Base-by-base conservation (phyloP, 2,888 invertebrate genomes). In the Norana najaformis region DNA sequence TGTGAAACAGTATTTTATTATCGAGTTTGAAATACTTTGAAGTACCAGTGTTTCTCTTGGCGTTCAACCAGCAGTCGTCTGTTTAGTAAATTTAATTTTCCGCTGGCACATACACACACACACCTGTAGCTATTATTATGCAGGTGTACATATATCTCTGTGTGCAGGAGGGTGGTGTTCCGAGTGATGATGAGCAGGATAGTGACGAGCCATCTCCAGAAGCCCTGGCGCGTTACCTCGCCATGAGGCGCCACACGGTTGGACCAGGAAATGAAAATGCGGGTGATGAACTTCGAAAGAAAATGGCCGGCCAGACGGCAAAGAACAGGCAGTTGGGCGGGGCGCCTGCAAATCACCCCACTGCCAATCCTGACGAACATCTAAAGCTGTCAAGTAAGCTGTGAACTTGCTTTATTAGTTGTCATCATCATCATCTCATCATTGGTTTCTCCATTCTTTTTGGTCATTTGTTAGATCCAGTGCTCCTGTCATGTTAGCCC, bases 241-340 rank as follows among this genome's bases (percentile, higher is more conserved):
- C 97, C 89, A 96, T 97, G 89, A 96, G 98, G 83, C 96, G 98
- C 36, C 98, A 98, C 94, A 98, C 98, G 0, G 98, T 98, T 0
- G 98, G 98, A n/a, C 94, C 94, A 0, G 98, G 98, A 6, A 98
- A 98, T 47, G 90, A 85, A 35, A 83, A 90, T 34, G 90, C 90
- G 6, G 88, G 90, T 1, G 85, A 85, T 20, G 85, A 85, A 23
- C 85, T 85, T 23, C 85, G 85, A 36, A 85, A 85, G 85, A 85
- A 89, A 23, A 89, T 83, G 89, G 36, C 83, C 23, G 89, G 38
- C 30, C 83, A 89, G 38, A n/a, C 88, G 20, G 85, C 85, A 30
- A 85, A 85, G 85, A 85, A 85, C 37, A 34, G 85, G 35, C 85
- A 35, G 18, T 16, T 37, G 85, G 85, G 85, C 36, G 85, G 36